These are phyloP conservation scores for Platorchestia sp. DNA, from an alignment of 1,140 invertebrate genomes.

Conservation along the genomic window DNA sequence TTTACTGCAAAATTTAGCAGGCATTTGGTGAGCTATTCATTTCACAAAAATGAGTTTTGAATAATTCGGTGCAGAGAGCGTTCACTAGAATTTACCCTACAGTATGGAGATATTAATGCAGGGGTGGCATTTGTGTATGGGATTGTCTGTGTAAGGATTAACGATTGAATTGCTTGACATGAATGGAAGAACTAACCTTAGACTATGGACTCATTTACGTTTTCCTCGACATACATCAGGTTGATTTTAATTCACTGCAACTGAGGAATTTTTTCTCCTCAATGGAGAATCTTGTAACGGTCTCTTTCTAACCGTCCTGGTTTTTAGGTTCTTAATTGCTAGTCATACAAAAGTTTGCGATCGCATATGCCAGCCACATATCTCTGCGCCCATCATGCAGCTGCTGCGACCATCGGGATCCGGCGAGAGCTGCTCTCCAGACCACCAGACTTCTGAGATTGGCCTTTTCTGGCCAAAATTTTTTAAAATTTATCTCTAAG, in stretches of 20 bases:
- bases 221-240: background rate
- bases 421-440: background rate
- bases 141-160: background rate
- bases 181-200: background rate
- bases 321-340: constrained; percentile 48
- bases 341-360: constrained; percentile 50
- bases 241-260: background rate
- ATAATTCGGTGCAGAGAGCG: background rate
- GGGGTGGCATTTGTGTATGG: background rate
- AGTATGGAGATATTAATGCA: background rate
- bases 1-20: background rate
- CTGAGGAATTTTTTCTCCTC: background rate
- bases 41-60: background rate
- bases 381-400: constrained; percentile 24
- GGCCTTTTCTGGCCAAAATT: no score
- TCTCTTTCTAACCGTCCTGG: constrained; percentile 33
- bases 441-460: no score
- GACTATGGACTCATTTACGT: background rate
- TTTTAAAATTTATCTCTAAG: no score
- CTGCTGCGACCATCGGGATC: background rate
- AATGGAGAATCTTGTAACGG: constrained; percentile 1
- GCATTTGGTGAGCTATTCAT: background rate
- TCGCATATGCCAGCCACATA: constrained; percentile 49
- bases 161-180: background rate
- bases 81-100: background rate